A percentile compares a stretch with the other conserved stretches of the same genome.
These are phyloP conservation scores for Danionella dracula DNA, from an alignment of 2,797 vertebrate genomes.

Conservation along the genomic window DNA sequence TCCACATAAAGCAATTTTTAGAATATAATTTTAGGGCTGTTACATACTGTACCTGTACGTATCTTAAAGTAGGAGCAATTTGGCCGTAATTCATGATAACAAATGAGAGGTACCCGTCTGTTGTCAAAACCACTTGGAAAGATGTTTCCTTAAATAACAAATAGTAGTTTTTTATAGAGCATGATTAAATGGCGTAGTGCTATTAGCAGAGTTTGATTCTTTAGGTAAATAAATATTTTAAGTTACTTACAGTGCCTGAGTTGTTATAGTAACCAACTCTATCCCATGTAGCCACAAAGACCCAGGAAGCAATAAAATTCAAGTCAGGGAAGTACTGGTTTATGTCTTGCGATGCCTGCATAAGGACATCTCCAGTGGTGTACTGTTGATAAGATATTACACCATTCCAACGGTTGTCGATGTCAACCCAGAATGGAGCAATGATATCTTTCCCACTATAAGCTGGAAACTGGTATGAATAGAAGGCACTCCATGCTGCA, in stretches of 20 bases:
- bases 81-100: conserved; percentile 61
- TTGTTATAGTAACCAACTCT: conserved; percentile 51
- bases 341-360: conserved; percentile 55
- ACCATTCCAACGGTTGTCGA: conserved; percentile 52
- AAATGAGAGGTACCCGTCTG: conserved; percentile 49
- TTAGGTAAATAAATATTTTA: too few relatives aligned
- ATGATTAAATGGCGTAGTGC: too few relatives aligned
- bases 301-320: conserved; percentile 54
- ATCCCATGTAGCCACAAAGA: conserved; percentile 72
- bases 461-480: conserved; percentile 35
- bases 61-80: accelerated
- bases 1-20: too few relatives aligned
- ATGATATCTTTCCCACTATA: conserved; percentile 49
- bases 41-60: conserved; percentile 51
- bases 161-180: neutral
- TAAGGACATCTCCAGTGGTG: conserved; percentile 27
- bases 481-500: accelerated
- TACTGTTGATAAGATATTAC: conserved; percentile 54
- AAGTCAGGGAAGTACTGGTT: conserved; percentile 52
- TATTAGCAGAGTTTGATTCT: too few relatives aligned
- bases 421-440: conserved; percentile 59
- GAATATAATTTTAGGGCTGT: too few relatives aligned
- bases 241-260: conserved; percentile 51
- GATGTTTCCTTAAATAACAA: conserved; percentile 48
- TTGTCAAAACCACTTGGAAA: conserved; percentile 58